phyloP scores from a whole-genome alignment of 2,797 vertebrate species.

The Oreonectes daqikongensis region DNA sequence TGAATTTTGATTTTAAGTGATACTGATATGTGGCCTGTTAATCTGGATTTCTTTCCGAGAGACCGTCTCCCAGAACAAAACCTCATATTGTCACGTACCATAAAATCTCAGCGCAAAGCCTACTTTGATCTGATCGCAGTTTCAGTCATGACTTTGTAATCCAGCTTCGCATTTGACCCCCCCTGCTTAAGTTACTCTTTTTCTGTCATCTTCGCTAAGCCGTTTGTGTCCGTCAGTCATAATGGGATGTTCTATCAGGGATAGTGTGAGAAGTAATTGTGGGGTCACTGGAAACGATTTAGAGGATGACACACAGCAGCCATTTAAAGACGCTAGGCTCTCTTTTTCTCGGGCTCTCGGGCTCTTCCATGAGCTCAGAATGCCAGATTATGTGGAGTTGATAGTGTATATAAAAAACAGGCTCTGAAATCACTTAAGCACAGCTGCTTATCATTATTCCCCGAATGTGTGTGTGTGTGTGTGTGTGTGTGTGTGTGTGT shows the following conservation, averaged over 20 bases:
- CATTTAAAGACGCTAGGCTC: conserved; percentile 21
- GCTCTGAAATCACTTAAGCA: conserved; percentile 73
- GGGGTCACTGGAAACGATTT: conserved; percentile 59
- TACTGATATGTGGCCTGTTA: conserved; percentile 70
- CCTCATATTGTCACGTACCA: conserved; percentile 75
- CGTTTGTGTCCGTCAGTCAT: conserved; percentile 56
- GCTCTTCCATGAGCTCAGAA: conserved; percentile 62
- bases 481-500: no score
- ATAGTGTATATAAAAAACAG: conserved; percentile 68
- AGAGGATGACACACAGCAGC: conserved; percentile 43
- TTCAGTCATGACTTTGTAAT: conserved; percentile 75
- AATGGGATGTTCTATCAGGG: conserved; percentile 61
- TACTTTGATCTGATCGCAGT: conserved; percentile 74
- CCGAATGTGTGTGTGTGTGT: conserved; percentile 66
- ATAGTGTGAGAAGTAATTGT: conserved; percentile 54
- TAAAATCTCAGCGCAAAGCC: conserved; percentile 72
- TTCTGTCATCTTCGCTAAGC: conserved; percentile 68
- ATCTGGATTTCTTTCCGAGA: conserved; percentile 66
- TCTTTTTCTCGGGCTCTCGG: background rate
- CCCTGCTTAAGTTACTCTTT: conserved; percentile 64
- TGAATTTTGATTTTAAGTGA: conserved; percentile 70
- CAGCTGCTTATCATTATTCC: conserved; percentile 79
- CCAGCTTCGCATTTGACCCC: conserved; percentile 71
- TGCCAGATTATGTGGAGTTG: conserved; percentile 66
- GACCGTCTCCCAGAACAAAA: conserved; percentile 69